These are phyloP conservation scores for Cyprinella venusta DNA, from an alignment of 2,797 vertebrate genomes.

Conservation along the genomic window DNA sequence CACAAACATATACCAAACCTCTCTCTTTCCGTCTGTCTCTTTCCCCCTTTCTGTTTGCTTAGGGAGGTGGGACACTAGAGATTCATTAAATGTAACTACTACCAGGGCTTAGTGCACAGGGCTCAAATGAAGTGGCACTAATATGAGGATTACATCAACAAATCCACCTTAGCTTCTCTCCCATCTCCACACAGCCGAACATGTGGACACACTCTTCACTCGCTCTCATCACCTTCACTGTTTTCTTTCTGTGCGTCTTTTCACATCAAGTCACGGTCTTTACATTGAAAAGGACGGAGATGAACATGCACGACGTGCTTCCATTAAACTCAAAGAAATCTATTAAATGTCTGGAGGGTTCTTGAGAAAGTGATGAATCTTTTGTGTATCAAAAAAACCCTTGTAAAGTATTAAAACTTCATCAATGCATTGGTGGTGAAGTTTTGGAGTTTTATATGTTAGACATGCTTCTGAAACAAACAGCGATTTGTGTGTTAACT, in stretches of 20 bases:
- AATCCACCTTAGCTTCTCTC: constrained; percentile 78
- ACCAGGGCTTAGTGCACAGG: constrained; percentile 80
- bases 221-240: not conserved
- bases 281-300: not conserved
- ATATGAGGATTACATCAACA: constrained; percentile 83
- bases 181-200: constrained; percentile 58
- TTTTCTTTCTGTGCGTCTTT: not conserved
- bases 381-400: not conserved
- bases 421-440: not conserved
- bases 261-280: constrained; percentile 1
- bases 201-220: not conserved
- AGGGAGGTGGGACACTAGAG: constrained; percentile 73
- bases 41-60: constrained; percentile 30
- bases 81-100: constrained; percentile 82
- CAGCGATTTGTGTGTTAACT: not conserved
- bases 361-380: constrained; percentile 2
- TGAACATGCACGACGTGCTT: not conserved
- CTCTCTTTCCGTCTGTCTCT: constrained; percentile 12
- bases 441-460: not conserved
- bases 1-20: constrained; percentile 13
- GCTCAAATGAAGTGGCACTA: constrained; percentile 83
- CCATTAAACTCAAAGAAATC: not conserved
- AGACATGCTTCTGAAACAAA: not conserved
- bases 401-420: not conserved
- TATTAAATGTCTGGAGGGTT: not conserved